Evolutionary conservation across 1,140 invertebrate genomes (phyloP), one percentile per base, ranked within the genome.

Genomic region (Tetragnatha versicolor): DNA sequence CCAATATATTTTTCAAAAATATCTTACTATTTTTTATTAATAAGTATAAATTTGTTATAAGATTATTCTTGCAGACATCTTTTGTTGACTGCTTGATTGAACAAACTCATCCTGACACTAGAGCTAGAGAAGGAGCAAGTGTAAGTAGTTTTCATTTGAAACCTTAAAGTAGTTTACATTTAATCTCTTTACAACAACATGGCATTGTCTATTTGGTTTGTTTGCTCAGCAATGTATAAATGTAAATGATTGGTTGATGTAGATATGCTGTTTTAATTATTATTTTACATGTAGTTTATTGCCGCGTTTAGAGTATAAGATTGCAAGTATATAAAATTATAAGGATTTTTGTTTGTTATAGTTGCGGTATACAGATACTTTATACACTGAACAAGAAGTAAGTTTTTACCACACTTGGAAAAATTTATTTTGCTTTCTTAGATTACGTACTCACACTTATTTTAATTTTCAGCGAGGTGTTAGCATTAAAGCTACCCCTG

Each of bases 81-180:
- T 96, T 99, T 85, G 93, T 99, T 0, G 98, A 99, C 86, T 98
- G 97, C 86, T 87, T 99, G 5, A 91, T 99, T 29, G 91, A 97
- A 70, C 97, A 99, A 86, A 99, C 98, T 0, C 98, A 99, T 88
- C 96, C 97, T 0, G 91, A 92, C 70, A 90, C 97, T 83, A 87
- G 83, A 55, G 84, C 85, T 3, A 87, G 85, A 78, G 89, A 89
- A 79, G 89, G 88, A 69, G 87, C 86, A 80, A 88, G 87, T 83
- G 86, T 88, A 84, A 85, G 85, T 79, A 78, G 65, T 45, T 6
- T 33, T 65, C 76, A 27, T 55, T 80, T 27, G 22, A 51, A 51
- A 1, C 10, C n/a, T n/a, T n/a, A n/a, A n/a, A n/a, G n/a, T n/a
- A n/a, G n/a, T 3, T 55, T 55, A 20, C 25, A 55, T 22, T 12